Conservation (phyloP, 2,113 vertebrate species). For the Elachura formosa region DNA sequence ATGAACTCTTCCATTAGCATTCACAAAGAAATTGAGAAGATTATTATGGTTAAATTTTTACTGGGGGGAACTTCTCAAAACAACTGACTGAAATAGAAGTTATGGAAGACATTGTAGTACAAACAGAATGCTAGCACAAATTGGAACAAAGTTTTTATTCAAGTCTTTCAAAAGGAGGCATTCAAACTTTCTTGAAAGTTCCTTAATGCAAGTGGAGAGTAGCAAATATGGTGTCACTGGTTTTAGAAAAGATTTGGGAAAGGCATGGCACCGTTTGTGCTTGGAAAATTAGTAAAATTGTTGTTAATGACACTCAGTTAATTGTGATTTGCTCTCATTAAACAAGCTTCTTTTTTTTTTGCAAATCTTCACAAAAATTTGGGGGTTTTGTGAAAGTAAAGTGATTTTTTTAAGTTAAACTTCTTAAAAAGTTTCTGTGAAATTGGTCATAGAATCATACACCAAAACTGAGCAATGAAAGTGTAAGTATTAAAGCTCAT, state of each 20-base stretch:
- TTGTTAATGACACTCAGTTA: not conserved
- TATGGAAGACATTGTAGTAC: not conserved
- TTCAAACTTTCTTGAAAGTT: not conserved
- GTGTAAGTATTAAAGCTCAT: not conserved
- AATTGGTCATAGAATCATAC: not conserved
- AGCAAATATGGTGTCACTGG: not conserved
- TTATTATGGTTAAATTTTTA: not conserved
- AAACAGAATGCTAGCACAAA: not conserved
- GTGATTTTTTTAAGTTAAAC: not conserved
- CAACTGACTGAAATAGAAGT: not conserved
- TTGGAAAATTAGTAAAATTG: not conserved
- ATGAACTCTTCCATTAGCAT: not conserved
- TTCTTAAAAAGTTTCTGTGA: not conserved
- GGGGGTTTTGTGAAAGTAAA: not conserved
- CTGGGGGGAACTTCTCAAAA: not conserved
- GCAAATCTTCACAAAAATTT: not conserved
- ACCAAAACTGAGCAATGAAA: not conserved
- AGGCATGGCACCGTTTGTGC: not conserved
- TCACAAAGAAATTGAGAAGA: not conserved
- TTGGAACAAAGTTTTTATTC: not conserved
- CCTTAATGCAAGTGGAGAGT: not conserved
- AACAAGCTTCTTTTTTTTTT: fast-evolving
- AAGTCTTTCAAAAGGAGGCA: not conserved
- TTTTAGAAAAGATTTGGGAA: not conserved
- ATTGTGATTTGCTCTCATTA: not conserved